phyloP scores from a whole-genome alignment of 2,797 vertebrate genomes.

The Poecilia picta region DNA sequence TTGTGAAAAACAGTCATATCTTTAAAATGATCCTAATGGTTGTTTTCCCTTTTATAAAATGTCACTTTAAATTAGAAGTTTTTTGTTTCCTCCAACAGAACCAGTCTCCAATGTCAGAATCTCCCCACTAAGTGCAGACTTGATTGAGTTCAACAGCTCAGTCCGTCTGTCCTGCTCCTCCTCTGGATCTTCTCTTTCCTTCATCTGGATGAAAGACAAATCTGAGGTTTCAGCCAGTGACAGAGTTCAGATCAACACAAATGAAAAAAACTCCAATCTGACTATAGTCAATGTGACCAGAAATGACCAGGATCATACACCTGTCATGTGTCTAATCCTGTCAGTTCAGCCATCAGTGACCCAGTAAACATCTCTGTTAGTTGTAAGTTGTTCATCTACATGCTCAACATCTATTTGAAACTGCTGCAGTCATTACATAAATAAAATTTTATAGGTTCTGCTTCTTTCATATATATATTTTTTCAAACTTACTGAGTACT shows the following conservation, averaged over 20 bases:
- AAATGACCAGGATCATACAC: conserved; percentile 69
- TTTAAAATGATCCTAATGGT: not conserved
- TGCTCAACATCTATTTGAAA: not conserved
- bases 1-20: no score
- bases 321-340: conserved; percentile 65
- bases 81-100: conserved; percentile 49
- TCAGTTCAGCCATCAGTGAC: conserved; percentile 64
- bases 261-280: conserved; percentile 49
- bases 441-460: no score
- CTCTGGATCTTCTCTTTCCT: conserved; percentile 59
- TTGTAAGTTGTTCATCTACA: conserved; percentile 67
- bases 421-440: not conserved
- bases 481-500: no score
- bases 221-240: conserved; percentile 49
- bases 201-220: conserved; percentile 73
- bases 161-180: conserved; percentile 64
- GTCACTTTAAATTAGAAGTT: not conserved
- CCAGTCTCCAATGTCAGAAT: conserved; percentile 59
- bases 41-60: no score
- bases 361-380: conserved; percentile 57
- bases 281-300: conserved; percentile 64
- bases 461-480: no score
- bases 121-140: conserved; percentile 18
- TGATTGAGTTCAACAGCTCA: conserved; percentile 66
- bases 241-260: conserved; percentile 45